Base-by-base conservation (phyloP, 2,113 vertebrate genomes). In the Rhinoderma darwinii region DNA sequence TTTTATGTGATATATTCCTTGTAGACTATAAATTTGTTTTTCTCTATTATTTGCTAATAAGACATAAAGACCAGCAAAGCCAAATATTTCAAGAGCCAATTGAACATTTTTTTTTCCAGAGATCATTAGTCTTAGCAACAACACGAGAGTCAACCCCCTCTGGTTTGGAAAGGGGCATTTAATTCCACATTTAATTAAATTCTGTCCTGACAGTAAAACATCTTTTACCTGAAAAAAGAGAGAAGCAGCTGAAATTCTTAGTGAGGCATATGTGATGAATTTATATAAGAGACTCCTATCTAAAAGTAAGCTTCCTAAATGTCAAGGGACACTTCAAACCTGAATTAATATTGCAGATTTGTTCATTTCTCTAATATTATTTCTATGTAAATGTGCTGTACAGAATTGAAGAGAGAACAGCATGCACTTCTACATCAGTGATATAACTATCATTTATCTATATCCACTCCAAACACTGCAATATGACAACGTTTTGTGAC, bases 361-460 rank as follows among this genome's bases (percentile, higher is more conserved):
- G 75, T 54, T 90, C 37, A 72, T 88, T 89, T 88, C 43, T 89
- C 70, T 70, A 56, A 22, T 12, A 9, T 82, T 88, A 88, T 84
- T 90, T 89, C 84, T 81, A 86, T 11, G 0, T 83, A 91, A 90
- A 88, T 88, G 74, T 10, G 76, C 20, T 0, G 11, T 30, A 37
- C 14, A 79, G 76, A 88, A 83, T 56, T 80, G 81, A 63, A 81
- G 43, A 44, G 44, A 85, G 87, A 89, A 30, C 78, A 84, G 72
- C 56, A 89, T 89, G 78, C 4, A 10, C 17, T 22, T 88, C 56
- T 68, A 10, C 0, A 0, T 25, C 5, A n/a, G 0, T 61, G 51
- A 82, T 63, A 44, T 47, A 75, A 68, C 88, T 82, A 78, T 89
- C 63, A 25, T 89, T 91, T 86, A 87, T 88, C 84, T 88, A 51